Base-by-base conservation (phyloP, 2,888 invertebrate genomes). In the Unio delphinus region DNA sequence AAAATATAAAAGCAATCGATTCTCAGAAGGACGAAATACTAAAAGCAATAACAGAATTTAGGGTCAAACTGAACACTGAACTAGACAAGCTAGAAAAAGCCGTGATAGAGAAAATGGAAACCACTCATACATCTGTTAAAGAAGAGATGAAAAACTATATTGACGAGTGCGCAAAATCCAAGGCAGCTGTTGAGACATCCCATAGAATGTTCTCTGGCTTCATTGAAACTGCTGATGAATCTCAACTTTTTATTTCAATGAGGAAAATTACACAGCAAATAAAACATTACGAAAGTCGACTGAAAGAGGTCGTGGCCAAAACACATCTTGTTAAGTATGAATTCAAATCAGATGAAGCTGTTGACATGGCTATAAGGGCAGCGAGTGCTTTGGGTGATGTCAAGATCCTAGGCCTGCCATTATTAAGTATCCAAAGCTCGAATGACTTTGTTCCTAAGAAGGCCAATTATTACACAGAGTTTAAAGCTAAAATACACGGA, bases 21-120 rank as follows among this genome's bases (percentile, higher is more conserved):
- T 58, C 65, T 17, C 72, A 72, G 54, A 62, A 65, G n/a, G 60
- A 68, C 7, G 64, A 66, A 20, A 61, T 72, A 63, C 56, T 64
- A 8, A 30, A 64, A 1, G 30, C 69, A 18, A 63, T 72, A 7
- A 72, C 61, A 55, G 55, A 64, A 55, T 72, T 69, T 26, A 57
- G 69, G 23, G 67, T 67, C 66, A 59, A 64, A 7, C 54, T 72
- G 20, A 66, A 72, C 20, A 57, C 61, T 7, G 67, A 67, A 26
- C 45, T 72, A 23, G 69, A 72, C 54, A 72, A 68, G 30, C 64
- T 72, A 4, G 72, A 72, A 61, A 61, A 66, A n/a, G 69, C 60
- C 5, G 64, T 59, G 11, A 66, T 60, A 23, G 58, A 60, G 67
- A 20, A 57, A 55, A 72, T 66, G 57, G 68, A 69, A 28, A 64